Conservation (phyloP, 2,113 vertebrate species). For the Taurulus bubalis region DNA sequence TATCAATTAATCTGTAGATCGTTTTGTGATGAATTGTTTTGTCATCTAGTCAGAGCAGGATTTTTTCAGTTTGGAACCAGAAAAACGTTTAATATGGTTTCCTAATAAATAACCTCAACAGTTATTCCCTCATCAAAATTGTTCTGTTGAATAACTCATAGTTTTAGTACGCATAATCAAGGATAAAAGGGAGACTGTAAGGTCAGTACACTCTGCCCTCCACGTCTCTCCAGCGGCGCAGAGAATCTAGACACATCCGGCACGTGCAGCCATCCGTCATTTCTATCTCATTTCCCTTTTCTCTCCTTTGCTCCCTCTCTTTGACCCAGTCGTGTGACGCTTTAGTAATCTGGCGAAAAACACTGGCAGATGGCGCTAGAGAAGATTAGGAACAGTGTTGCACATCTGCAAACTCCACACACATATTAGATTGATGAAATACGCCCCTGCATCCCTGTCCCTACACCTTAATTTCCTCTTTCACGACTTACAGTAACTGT, state of each 20-base stretch:
- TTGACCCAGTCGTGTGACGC: conserved; percentile 34
- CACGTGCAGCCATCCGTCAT: conserved; percentile 1
- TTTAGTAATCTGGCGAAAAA: conserved; percentile 63
- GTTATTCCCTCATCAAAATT: background rate
- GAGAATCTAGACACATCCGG: background rate
- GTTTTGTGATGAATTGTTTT: background rate
- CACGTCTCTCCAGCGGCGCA: background rate
- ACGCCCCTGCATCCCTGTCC: conserved; percentile 27
- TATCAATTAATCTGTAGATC: background rate
- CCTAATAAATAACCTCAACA: background rate
- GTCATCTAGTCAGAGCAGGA: background rate
- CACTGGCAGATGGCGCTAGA: conserved; percentile 61
- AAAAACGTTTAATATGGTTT: background rate
- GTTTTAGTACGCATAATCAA: background rate
- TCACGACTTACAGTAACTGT: background rate
- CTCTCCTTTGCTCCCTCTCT: conserved; percentile 1
- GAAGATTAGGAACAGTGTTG: conserved; percentile 48
- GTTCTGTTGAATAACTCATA: background rate
- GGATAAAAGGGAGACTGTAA: background rate
- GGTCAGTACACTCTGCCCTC: background rate
- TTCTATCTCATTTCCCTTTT: conserved; percentile 32
- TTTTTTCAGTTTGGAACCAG: background rate
- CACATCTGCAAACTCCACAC: conserved; percentile 48
- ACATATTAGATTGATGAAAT: background rate
- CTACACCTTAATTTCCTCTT: conserved; percentile 17